Evolutionary conservation across 2,888 invertebrate species (phyloP).

Genomic region (Amiota communis): DNA sequence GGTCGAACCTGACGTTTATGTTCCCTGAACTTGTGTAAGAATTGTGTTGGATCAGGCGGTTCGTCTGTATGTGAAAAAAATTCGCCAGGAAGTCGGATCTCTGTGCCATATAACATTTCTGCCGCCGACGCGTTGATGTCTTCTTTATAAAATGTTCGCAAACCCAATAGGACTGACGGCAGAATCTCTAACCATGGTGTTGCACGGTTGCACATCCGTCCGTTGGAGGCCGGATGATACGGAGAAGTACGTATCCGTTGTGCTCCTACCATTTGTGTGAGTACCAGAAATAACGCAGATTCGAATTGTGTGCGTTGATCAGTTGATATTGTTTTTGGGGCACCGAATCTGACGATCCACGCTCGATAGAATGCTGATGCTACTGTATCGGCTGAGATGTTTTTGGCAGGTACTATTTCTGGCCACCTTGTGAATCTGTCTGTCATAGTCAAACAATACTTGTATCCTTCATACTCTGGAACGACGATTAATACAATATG

Average conservation of each 20-base stretch:
- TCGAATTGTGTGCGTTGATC: not conserved
- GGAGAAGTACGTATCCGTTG: not conserved
- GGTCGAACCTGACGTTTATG: no score
- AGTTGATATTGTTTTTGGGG: not conserved
- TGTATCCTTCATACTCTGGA: slow-evolving; percentile 28
- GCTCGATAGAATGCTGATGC: not conserved
- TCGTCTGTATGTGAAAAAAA: not conserved
- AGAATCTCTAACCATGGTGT: no score
- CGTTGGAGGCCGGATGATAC: not conserved
- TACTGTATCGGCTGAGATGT: slow-evolving; percentile 1
- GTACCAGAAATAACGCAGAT: not conserved
- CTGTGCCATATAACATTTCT: no score
- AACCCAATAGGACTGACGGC: no score
- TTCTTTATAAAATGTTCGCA: no score
- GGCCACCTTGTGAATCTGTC: slow-evolving; percentile 32
- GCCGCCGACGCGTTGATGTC: no score
- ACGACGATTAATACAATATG: slow-evolving; percentile 40
- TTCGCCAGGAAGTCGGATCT: no score
- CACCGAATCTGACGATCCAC: not conserved
- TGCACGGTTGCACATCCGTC: not conserved
- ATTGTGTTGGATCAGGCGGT: no score
- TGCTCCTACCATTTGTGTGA: not conserved
- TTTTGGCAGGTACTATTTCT: slow-evolving; percentile 19
- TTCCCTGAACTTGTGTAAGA: no score
- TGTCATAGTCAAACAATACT: slow-evolving; percentile 33